These are phyloP conservation scores for Meteorus sp. DNA, from an alignment of 1,140 invertebrate species.

Conservation along the genomic window DNA sequence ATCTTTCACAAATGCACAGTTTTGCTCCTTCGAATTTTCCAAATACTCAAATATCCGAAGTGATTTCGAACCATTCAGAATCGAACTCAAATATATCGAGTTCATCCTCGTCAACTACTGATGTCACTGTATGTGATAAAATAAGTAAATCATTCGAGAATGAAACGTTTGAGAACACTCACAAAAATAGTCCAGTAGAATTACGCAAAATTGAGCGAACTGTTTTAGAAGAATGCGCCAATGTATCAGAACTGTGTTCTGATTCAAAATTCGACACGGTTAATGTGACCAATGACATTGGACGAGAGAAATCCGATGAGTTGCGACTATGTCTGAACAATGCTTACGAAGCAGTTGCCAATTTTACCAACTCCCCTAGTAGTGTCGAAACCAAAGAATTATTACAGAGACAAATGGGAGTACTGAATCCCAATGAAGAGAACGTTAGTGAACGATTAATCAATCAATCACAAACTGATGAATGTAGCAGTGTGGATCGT, in stretches of 20 bases:
- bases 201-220: not conserved
- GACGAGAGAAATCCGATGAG: conserved; percentile 43
- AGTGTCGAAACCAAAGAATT: conserved; percentile 13
- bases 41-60: not conserved
- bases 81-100: not conserved
- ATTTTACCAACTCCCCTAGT: conserved; percentile 41
- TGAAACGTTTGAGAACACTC: not conserved
- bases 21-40: not conserved
- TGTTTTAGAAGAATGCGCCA: conserved; percentile 4
- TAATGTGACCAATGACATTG: conserved; percentile 37
- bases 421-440: not conserved
- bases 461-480: conserved; percentile 34
- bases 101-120: not conserved
- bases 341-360: conserved; percentile 40
- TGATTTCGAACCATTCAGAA: not conserved
- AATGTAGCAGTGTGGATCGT: conserved; percentile 33
- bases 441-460: conserved; percentile 14
- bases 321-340: conserved; percentile 42
- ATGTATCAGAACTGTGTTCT: not conserved
- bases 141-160: not conserved
- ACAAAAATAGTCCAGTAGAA: not conserved
- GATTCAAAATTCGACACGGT: conserved; percentile 9
- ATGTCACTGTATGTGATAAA: conserved; percentile 1
- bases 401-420: not conserved
- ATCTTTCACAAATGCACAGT: conserved; percentile 35